Percentiles rank a stretch among this genome's conserved stretches.
These are phyloP conservation scores for Halesus radiatus DNA, from an alignment of 1,140 invertebrate species.

Conservation along the genomic window DNA sequence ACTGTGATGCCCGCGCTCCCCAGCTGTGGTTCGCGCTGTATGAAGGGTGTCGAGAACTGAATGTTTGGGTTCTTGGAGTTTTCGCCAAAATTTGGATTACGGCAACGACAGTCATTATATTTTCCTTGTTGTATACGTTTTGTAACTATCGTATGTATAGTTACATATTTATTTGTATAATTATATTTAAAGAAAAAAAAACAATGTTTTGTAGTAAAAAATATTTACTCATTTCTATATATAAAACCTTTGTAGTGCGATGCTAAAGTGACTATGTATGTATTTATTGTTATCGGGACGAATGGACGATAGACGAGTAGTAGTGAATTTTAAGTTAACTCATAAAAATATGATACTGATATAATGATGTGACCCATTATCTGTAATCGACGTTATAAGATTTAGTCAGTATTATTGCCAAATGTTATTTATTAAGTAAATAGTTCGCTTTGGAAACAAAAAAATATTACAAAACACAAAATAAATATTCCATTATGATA, in stretches of 20 bases:
- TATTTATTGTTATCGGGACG: slow-evolving; percentile 5
- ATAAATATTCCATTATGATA: slow-evolving; percentile 36
- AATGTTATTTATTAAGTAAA: slow-evolving; percentile 13
- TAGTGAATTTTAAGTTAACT: not conserved
- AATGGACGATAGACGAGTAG: not conserved
- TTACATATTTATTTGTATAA: slow-evolving; percentile 40
- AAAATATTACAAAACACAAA: slow-evolving; percentile 6
- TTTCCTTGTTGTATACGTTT: slow-evolving; percentile 42
- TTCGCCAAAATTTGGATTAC: slow-evolving; percentile 32
- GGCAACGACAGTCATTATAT: slow-evolving; percentile 37
- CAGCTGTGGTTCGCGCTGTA: too few species aligned
- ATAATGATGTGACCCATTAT: slow-evolving; percentile 3
- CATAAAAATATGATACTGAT: slow-evolving; percentile 11
- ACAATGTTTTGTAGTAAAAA: slow-evolving; percentile 38
- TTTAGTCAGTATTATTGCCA: slow-evolving; percentile 31
- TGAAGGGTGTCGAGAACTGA: slow-evolving; percentile 7
- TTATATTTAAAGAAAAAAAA: slow-evolving; percentile 25
- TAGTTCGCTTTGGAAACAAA: slow-evolving; percentile 17
- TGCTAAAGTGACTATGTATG: slow-evolving; percentile 28
- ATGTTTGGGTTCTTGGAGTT: slow-evolving; percentile 16
- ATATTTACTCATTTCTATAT: slow-evolving; percentile 41
- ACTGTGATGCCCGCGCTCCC: too few species aligned
- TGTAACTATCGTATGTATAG: slow-evolving; percentile 42
- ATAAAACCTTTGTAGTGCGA: slow-evolving; percentile 39
- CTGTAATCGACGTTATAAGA: slow-evolving; percentile 21